Conservation (phyloP, 1,140 invertebrate species). For the Notospermus geniculatus region DNA sequence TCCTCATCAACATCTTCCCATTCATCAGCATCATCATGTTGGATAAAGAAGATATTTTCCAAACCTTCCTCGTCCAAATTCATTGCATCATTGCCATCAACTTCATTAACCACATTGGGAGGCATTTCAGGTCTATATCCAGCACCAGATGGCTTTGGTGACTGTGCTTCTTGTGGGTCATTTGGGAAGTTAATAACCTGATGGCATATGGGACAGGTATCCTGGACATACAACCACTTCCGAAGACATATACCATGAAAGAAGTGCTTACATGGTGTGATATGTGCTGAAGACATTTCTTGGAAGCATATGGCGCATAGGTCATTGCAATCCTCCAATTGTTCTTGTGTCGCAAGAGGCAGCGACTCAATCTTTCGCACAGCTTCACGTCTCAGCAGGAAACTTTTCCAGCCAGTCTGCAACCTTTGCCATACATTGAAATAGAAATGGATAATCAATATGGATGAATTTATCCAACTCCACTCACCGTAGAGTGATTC, state of each 20-base stretch:
- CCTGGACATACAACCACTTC: conserved; percentile 91
- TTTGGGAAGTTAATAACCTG: conserved; percentile 14
- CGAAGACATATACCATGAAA: conserved; percentile 92
- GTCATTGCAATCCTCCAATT: conserved; percentile 76
- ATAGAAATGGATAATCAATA: conserved; percentile 95
- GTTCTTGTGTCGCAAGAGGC: conserved; percentile 75
- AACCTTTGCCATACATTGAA: conserved; percentile 97
- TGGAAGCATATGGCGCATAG: conserved; percentile 93
- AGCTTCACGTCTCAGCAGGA: conserved; percentile 86
- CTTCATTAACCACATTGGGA: not conserved
- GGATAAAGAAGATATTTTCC: not conserved
- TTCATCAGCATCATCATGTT: not conserved
- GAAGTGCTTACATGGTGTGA: conserved; percentile 89
- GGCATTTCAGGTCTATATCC: no score
- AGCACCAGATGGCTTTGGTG: no score
- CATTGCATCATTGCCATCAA: not conserved
- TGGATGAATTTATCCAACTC: conserved; percentile 82
- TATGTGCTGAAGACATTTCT: conserved; percentile 63
- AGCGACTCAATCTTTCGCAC: conserved; percentile 90
- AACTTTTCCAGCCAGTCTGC: conserved; percentile 85
- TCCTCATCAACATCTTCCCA: conserved; percentile 7
- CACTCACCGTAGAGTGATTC: conserved; percentile 88
- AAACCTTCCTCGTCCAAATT: no score
- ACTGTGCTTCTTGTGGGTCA: not conserved
- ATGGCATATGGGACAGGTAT: conserved; percentile 61